Percentiles rank a stretch among this genome's conserved stretches.
Conservation (phyloP, 2,888 invertebrate genomes). For the Gerris lacustris region DNA sequence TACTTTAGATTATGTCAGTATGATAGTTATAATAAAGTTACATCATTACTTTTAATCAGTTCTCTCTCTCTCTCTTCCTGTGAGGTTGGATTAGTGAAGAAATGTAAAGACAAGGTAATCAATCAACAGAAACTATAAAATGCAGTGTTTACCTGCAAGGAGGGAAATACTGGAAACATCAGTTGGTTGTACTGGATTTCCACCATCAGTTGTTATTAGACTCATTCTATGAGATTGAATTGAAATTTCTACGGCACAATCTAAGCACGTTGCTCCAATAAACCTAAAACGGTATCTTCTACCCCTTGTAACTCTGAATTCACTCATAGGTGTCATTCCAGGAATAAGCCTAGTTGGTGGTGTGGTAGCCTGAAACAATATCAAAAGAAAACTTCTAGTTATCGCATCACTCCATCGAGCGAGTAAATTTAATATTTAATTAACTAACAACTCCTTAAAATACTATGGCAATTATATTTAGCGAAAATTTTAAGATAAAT, state of each 20-base stretch:
- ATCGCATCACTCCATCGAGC: no score
- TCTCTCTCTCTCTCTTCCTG: no score
- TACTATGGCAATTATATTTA: no score
- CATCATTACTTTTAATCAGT: no score
- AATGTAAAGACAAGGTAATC: no score
- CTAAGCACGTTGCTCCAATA: conserved; percentile 44
- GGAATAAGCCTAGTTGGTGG: conserved; percentile 36
- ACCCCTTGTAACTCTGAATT: conserved; percentile 38
- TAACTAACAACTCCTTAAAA: no score
- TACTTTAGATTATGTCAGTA: no score
- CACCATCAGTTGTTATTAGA: conserved; percentile 13
- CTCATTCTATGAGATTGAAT: conserved; percentile 42
- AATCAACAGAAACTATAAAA: no score
- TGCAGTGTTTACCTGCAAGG: conserved; percentile 11
- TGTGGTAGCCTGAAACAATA: conserved; percentile 30
- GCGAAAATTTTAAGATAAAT: no score
- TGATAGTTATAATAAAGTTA: no score
- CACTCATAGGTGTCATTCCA: conserved; percentile 32
- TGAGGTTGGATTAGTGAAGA: no score
- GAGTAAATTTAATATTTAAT: no score
- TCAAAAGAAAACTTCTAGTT: neutral
- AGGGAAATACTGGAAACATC: conserved; percentile 9
- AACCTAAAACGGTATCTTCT: conserved; percentile 44
- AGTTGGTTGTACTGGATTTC: conserved; percentile 6
- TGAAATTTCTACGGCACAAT: conserved; percentile 42